Base-by-base conservation (phyloP, 2,113 vertebrate species). In the Rana temporaria region DNA sequence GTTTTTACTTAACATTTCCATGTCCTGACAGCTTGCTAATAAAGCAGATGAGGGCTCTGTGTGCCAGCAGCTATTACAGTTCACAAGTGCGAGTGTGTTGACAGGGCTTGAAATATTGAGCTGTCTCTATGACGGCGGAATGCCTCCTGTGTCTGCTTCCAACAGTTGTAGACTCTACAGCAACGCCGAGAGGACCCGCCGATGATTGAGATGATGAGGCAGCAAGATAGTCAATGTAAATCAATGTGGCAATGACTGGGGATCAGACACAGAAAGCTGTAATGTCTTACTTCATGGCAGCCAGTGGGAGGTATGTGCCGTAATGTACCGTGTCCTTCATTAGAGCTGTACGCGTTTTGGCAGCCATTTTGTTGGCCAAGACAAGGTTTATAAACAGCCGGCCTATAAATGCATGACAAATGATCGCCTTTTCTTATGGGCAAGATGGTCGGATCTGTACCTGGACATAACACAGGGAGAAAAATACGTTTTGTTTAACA, bases 11-110 rank as follows among this genome's bases (percentile, higher is more conserved):
- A 56, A 74, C 73, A 2, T 84, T 8, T 59, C 84, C 30, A 17
- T 53, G 85, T 85, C 85, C 67, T 88, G 89, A 86, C 90, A 92
- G 88, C 86, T 89, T 87, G 90, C 84, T 89, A 85, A 88, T 87
- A 86, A 86, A 74, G 75, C 81, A 81, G 85, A 77, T 5, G 60
- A 86, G 82, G 82, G 0, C 19, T 19, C 84, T 74, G 57, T 4
- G 71, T 90, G 88, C 88, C 87, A 90, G 84, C 82, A 89, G 82
- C 22, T 30, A 79, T 86, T 87, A 34, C 84, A 84, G 85, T 1
- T 67, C 85, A 83, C 60, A 59, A 86, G 71, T 75, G 26, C 55
- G 69, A 79, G 82, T 8, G 9, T 4, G 84, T 89, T 90, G 86
- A 88, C 88, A 89, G 86, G 55, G 81, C 85, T 78, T 6, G 59